These are phyloP conservation scores for Ormyrus labotus DNA, from an alignment of 2,888 invertebrate genomes.

Conservation along the genomic window DNA sequence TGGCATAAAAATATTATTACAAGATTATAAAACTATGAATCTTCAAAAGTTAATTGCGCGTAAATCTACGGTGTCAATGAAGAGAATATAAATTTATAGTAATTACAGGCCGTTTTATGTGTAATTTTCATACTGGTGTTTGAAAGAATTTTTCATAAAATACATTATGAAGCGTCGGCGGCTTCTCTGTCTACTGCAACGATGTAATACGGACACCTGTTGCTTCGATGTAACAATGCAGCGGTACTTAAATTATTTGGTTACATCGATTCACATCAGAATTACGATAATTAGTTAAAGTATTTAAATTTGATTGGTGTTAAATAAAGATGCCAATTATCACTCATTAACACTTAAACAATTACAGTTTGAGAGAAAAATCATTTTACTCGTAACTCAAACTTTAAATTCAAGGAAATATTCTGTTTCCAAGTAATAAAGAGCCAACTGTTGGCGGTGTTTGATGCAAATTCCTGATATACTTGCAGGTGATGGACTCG, in stretches of 20 bases:
- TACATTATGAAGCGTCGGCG: constrained; percentile 7
- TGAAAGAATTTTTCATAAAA: background rate
- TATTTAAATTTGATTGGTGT: background rate
- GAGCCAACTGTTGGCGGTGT: background rate
- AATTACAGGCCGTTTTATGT: too few relatives aligned
- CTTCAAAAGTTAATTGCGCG: too few relatives aligned
- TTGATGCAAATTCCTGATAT: constrained; percentile 16
- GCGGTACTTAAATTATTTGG: constrained; percentile 22
- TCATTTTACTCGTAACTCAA: background rate
- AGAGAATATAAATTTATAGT: too few relatives aligned
- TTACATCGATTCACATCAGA: constrained; percentile 22
- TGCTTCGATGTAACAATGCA: constrained; percentile 46
- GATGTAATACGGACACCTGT: constrained; percentile 50
- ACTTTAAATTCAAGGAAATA: background rate
- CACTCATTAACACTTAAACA: background rate
- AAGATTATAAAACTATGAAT: too few relatives aligned
- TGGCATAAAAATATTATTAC: too few relatives aligned
- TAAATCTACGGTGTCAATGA: too few relatives aligned
- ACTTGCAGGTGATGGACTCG: background rate
- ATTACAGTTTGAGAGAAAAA: background rate
- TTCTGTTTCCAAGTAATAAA: background rate
- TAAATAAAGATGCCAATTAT: too few relatives aligned
- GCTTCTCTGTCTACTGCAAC: constrained; percentile 5
- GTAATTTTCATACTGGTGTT: too few relatives aligned
- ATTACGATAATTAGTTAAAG: constrained; percentile 15